Base-by-base conservation (phyloP, 1,140 invertebrate genomes). In the Drosophila gunungcola region DNA sequence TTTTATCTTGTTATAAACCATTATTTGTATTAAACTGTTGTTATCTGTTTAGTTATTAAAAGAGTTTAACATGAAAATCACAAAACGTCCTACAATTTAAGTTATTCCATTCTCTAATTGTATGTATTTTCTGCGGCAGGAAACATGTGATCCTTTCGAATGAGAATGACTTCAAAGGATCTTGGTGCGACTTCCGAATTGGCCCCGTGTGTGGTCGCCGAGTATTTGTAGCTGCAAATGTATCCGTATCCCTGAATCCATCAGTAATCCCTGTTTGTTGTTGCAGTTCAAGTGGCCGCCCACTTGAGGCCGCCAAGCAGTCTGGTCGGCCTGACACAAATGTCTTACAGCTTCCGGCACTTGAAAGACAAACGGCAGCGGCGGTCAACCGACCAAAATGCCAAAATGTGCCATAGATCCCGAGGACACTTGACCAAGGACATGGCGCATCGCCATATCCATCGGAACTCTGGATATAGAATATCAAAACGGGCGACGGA, bases 241-340 rank as follows among this genome's bases (percentile, higher is more conserved):
- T n/a, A 42, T 67, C 45, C 38, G 39, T 12, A 25, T n/a, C 6
- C 21, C 4, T 13, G 25, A 5, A n/a, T 16, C 25, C 45, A 4
- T 9, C 7, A n/a, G n/a, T 1, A 27, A 25, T 42, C 29, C 21
- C 43, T 80, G 73, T 81, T 81, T 81, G 78, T 81, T 81, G 46
- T 81, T 46, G 45, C 38, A 43, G 42, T 38, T 79, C 51, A 82
- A 86, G 78, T 88, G 83, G 69, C 3, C 10, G 27, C 12, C 69
- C 82, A 85, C 84, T 89, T 86, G 77, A 89, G 36, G 69, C 82
- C 78, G 88, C 82, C 86, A 86, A 77, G 48, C 73, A 73, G 84
- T 89, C 84, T 89, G 76, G 11, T 38, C 73, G 38, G 62, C 38
- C 60, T 52, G 49, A 52, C 49, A 63, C 75, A 68, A 77, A 68